Evolutionary conservation across 2,888 invertebrate species (phyloP).

Genomic region (Microctonus aethiopoides): DNA sequence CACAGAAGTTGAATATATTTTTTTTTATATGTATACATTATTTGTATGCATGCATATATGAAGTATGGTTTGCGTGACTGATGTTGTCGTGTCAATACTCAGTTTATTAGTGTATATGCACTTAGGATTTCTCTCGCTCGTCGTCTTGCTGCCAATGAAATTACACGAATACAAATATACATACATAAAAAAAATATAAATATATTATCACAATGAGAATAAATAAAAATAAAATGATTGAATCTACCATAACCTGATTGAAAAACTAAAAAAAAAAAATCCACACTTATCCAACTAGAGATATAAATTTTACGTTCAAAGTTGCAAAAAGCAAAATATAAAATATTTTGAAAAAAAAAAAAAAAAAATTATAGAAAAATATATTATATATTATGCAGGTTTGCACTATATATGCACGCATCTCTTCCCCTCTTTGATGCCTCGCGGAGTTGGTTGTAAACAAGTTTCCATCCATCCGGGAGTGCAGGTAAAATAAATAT

Average conservation of each 20-base stretch:
- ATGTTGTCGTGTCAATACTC: constrained; percentile 28
- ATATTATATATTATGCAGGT: constrained; percentile 10
- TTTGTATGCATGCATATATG: neutral
- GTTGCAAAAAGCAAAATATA: no score
- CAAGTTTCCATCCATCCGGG: constrained; percentile 62
- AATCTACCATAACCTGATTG: neutral
- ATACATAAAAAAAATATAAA: neutral
- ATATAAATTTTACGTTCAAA: no score
- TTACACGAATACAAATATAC: constrained; percentile 5
- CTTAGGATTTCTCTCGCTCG: constrained; percentile 12
- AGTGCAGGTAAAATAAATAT: constrained; percentile 58
- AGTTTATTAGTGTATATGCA: constrained; percentile 29
- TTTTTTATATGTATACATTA: neutral
- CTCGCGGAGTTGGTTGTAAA: constrained; percentile 50
- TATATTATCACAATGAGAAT: no score
- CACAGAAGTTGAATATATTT: no score
- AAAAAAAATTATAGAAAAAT: neutral
- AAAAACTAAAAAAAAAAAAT: neutral
- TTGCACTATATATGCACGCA: constrained; percentile 9
- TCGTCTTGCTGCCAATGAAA: constrained; percentile 14
- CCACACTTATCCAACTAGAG: neutral
- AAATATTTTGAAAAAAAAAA: neutral
- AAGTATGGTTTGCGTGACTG: constrained; percentile 25
- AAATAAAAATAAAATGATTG: no score
- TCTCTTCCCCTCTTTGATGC: constrained; percentile 1